Evolutionary conservation across 2,113 vertebrate species (phyloP).

Genomic region (Corvus moneduloides): DNA sequence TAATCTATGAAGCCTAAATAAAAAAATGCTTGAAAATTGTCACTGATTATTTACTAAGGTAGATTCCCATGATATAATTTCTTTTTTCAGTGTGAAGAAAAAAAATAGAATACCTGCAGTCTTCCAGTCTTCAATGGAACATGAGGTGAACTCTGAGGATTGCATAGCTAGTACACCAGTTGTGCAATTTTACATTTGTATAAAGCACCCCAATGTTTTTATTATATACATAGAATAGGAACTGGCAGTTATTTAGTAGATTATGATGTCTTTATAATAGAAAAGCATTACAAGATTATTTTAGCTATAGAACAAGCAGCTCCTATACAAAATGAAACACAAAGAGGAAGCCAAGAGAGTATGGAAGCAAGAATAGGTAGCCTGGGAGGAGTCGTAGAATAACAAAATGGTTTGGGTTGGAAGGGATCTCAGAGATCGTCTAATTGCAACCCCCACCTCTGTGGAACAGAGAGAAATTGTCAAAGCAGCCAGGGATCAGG

Average conservation of each 20-base stretch:
- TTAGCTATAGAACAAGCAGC: not conserved
- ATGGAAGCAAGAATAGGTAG: not conserved
- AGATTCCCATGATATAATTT: not conserved
- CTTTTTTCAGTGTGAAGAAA: not conserved
- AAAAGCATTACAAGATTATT: not conserved
- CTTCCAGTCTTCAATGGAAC: not conserved
- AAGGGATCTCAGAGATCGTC: not conserved
- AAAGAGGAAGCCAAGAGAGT: not conserved
- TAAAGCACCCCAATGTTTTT: not conserved
- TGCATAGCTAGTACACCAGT: not conserved
- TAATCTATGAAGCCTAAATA: not conserved
- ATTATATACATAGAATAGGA: not conserved
- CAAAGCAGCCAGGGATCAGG: not conserved
- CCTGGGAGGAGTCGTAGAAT: not conserved
- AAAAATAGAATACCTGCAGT: not conserved
- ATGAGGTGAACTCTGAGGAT: not conserved
- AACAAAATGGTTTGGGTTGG: not conserved
- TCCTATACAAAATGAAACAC: not conserved
- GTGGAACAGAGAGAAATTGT: not conserved
- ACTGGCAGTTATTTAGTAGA: not conserved
- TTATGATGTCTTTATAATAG: not conserved
- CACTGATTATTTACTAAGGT: not conserved
- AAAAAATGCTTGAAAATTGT: not conserved
- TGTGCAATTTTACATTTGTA: not conserved
- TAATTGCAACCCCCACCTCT: fast-evolving